Base-by-base conservation (phyloP, 2,797 vertebrate genomes). In the Gallinago solitaria region DNA sequence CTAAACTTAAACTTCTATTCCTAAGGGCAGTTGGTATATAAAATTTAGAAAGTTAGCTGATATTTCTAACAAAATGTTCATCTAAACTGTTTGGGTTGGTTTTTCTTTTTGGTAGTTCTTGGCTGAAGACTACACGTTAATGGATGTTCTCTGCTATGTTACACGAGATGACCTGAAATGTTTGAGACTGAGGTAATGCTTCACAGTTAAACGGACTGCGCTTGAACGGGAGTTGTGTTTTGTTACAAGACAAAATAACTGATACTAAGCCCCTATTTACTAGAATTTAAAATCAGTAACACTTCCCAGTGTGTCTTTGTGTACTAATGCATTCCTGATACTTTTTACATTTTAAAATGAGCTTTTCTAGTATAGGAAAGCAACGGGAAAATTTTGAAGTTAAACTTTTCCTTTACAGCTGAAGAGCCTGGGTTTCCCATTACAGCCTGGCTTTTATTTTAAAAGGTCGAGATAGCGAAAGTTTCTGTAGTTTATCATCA, bases 81-180 rank as follows among this genome's bases (percentile, higher is more conserved):
- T 70, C 63, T 74, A 24, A 83, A 28, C 67, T 92, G 12, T 18
- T 84, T 41, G 41, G 41, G 14, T 16, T 41, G 12, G 12, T 71
- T 78, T 94, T 88, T 91, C 10, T 23, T 84, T 74, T 79, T 95
- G 94, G 51, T 69, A 99, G 99, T 99, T 99, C 95, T 94, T 99
- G 96, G 97, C 97, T 81, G 99, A 99, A 98, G 98, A 99, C 67
- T 99, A 99, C 79, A 99, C 98, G 43, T 94, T 99, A 96, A 98
- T 98, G 18, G 98, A 99, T 96, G 96, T 99, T 96, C 99, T 99
- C 92, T 98, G 98, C 94, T 98, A 98, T 53, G 98, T 99, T 95
- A 99, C 99, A 8, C 98, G 99, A 94, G 99, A 99, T 12, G 99
- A 99, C 95, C 98, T 99, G 96, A 99, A 99, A 97, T 98, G 98